Base-by-base conservation (phyloP, 2,797 vertebrate species). In the Microcaecilia unicolor region DNA sequence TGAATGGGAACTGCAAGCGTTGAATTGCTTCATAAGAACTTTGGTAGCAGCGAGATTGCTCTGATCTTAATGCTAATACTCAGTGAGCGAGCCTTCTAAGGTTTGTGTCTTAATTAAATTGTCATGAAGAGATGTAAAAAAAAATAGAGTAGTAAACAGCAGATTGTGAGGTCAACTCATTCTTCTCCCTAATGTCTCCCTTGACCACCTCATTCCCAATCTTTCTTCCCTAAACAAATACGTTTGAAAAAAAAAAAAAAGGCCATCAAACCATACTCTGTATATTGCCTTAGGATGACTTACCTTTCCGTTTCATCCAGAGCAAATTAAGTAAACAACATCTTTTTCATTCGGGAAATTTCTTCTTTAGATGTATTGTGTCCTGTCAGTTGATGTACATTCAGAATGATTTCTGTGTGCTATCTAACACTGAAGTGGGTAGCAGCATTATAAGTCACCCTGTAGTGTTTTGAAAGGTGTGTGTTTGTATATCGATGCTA, bases 51-150 rank as follows among this genome's bases (percentile, higher is more conserved):
- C 55, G 61, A 75, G 71, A 69, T 70, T 65, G 58, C 67, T 67
- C 64, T 49, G 72, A 68, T 78, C 60, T 63, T 55, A 57, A 63
- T 69, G 63, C 58, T 72, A 68, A 67, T 72, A 72, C 57, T 61
- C 56, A 31, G 51, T 55, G 41, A 44, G 38, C 51, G 45, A 40
- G 33, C 46, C 49, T 67, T 70, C 50, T 49, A 57, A 49, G 51
- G 42, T 53, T 59, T 74, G 59, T 55, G 45, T 70, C 75, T 80
- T 75, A 77, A 81, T 84, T 78, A 79, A 75, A 73, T 72, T 77
- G 66, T 76, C 58, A 50, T 54, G 52, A 68, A 63, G 63, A 64
- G 51, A 61, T 63, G 42, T 58, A n/a, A n/a, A n/a, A n/a, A n/a
- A n/a, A n/a, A 49, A 33, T 55, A 67, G 65, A 37, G 42, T 33